A percentile compares a stretch with the other conserved stretches of the same genome.
Conservation (phyloP, 2,113 vertebrate genomes). For the Daboia siamensis region DNA sequence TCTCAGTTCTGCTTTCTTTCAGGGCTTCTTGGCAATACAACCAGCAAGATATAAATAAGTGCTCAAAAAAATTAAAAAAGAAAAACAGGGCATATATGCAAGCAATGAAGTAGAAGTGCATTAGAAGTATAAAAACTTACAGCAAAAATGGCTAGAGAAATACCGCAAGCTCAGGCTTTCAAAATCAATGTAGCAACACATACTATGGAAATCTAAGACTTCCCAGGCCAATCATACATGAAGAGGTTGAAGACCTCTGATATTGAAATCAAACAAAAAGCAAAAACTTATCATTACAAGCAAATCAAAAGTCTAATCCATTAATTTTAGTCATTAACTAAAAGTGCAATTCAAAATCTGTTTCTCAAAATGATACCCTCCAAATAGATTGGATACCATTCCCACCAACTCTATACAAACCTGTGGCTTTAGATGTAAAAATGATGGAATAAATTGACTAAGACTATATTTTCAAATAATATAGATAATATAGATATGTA, state of each 20-base stretch:
- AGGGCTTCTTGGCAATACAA: slow-evolving; percentile 78
- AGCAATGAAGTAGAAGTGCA: slow-evolving; percentile 42
- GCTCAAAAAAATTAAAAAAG: slow-evolving; percentile 43
- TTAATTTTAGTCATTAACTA: neutral
- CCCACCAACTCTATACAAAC: neutral
- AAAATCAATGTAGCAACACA: slow-evolving; percentile 18
- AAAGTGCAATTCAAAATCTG: neutral
- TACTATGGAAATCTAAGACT: neutral
- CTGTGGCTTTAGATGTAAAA: neutral
- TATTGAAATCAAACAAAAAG: neutral
- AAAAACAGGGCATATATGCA: slow-evolving; percentile 34
- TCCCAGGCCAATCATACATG: neutral
- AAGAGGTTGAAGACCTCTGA: neutral
- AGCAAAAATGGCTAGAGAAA: neutral
- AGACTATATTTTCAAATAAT: neutral
- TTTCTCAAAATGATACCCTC: neutral
- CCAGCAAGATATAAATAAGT: slow-evolving; percentile 80
- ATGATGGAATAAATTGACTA: neutral
- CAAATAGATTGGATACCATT: neutral
- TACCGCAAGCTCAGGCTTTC: neutral
- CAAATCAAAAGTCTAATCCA: neutral
- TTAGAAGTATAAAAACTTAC: neutral
- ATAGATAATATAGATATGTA: no score
- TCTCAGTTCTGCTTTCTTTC: slow-evolving; percentile 83
- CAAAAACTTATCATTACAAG: neutral